Evolutionary conservation across 1,140 invertebrate genomes (phyloP), one percentile per base, ranked within the genome.

Genomic region (Drosophila jambulina): DNA sequence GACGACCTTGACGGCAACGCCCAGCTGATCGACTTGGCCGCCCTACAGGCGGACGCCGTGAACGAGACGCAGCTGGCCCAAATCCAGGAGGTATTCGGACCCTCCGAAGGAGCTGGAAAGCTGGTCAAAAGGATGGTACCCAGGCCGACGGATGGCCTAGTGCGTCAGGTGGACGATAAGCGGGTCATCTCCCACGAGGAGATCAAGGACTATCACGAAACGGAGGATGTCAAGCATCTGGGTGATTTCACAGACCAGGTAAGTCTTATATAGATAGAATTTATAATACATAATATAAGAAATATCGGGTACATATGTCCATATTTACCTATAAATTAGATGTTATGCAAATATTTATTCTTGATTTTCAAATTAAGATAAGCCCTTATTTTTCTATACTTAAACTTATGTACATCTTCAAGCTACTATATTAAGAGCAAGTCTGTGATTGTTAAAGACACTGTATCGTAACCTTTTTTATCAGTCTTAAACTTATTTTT

Each of bases 161-260:
- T 98, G 27, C 95, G 96, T 48, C 97, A 97, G 92, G 95, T 96
- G 48, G 96, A 95, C 76, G 96, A 98, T 84, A 96, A 95, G 49
- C 95, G 95, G 17, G 95, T 97, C 13, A 95, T 97, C 69, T 97
- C 96, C 19, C 94, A 97, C 32, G 96, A 98, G 92, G 95, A 98
- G 80, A 96, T 95, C 46, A 96, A 98, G 82, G 96, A 97, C 80
- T 94, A 95, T 17, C 93, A 95, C 36, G 97, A 97, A 92, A 97
- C 96, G 0, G 97, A 98, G 93, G 96, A 97, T 94, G 94, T 96
- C 25, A 95, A 95, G 82, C 96, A 97, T 88, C 93, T 96, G 48
- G 97, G 97, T 17, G 96, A 97, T 84, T 96, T 97, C 77, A 96
- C 96, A 19, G 97, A 97, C 91, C 95, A 97, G 94, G 97, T 97